These are phyloP conservation scores for Charaxes varanes DNA, from an alignment of 1,140 invertebrate species.

Conservation along the genomic window DNA sequence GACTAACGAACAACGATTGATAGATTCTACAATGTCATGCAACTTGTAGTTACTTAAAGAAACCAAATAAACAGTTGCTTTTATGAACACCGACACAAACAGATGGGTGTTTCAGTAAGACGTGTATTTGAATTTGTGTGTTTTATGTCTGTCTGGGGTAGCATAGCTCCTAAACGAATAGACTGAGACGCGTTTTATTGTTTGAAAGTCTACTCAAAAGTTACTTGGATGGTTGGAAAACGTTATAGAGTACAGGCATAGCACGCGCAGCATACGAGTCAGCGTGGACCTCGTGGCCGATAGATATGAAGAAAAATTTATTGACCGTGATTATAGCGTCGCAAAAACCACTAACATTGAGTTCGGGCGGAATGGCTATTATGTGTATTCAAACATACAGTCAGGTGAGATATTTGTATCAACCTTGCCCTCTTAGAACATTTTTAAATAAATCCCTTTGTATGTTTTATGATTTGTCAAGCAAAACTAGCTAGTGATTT, in stretches of 20 bases:
- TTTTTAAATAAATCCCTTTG: conserved; percentile 8
- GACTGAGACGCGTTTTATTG: too few relatives aligned
- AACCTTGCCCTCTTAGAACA: neutral
- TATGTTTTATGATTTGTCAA: too few relatives aligned
- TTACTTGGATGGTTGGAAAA: neutral
- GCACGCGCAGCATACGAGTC: conserved; percentile 47
- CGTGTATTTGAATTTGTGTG: too few relatives aligned
- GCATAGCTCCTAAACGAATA: too few relatives aligned
- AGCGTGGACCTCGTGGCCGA: conserved; percentile 53
- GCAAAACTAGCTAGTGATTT: too few relatives aligned
- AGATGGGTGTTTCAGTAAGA: too few relatives aligned
- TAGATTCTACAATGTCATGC: too few relatives aligned
- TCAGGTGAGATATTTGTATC: conserved; percentile 28
- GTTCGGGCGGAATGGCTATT: conserved; percentile 42
- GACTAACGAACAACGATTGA: too few relatives aligned
- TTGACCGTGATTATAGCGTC: conserved; percentile 39
- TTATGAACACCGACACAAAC: too few relatives aligned
- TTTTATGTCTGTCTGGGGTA: too few relatives aligned
- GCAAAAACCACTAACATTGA: conserved; percentile 42
- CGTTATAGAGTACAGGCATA: conserved; percentile 47
- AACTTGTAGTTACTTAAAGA: too few relatives aligned
- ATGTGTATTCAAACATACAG: conserved; percentile 54
- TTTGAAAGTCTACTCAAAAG: neutral
- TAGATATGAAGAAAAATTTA: conserved; percentile 47
- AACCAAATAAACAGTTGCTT: too few relatives aligned